These are phyloP conservation scores for Petrocephalus zakoni DNA, from an alignment of 2,113 vertebrate genomes.

Conservation along the genomic window DNA sequence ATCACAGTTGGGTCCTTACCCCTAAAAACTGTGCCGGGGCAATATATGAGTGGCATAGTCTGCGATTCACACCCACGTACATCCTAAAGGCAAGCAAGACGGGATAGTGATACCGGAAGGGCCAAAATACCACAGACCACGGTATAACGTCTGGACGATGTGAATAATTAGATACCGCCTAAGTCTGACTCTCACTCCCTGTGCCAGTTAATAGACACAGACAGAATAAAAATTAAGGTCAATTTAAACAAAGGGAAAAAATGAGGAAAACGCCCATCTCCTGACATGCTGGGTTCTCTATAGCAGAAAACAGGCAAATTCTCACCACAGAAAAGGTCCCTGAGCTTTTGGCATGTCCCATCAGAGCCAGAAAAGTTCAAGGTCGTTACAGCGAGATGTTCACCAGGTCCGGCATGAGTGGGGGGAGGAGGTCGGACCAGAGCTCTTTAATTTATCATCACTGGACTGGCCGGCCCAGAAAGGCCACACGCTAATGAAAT, in stretches of 20 bases:
- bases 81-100: background rate
- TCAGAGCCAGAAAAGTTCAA: conserved; percentile 7
- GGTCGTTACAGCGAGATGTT: conserved; percentile 37
- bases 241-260: background rate
- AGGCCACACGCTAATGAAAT: conserved; percentile 54
- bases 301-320: background rate
- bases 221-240: background rate
- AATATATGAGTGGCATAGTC: background rate
- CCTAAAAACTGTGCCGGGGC: background rate
- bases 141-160: background rate
- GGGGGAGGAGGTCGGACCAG: conserved; percentile 51
- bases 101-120: too few relatives aligned
- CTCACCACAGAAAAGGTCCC: background rate
- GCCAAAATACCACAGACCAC: background rate
- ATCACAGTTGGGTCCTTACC: background rate
- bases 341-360: background rate
- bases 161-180: background rate
- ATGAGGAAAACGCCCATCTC: background rate
- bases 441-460: conserved; percentile 46
- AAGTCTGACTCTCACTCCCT: background rate
- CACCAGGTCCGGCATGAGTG: conserved; percentile 45
- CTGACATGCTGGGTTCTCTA: background rate
- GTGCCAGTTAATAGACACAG: background rate
- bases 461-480: conserved; percentile 43
- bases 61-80: background rate